Conservation (phyloP, 2,113 vertebrate species). For the Psammodynastes pulverulentus region DNA sequence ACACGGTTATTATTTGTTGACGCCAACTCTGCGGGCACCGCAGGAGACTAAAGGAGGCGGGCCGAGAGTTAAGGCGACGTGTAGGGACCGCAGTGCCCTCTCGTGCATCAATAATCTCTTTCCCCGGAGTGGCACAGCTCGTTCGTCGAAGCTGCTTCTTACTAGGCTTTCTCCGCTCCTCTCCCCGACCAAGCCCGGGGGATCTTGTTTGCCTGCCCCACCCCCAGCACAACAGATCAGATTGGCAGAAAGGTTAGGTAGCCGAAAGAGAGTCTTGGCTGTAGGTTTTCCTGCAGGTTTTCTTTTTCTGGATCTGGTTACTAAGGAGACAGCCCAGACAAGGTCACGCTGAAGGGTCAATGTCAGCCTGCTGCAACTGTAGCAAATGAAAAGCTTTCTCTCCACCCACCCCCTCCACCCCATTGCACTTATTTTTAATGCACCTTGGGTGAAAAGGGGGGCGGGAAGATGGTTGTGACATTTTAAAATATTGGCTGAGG, state of each 20-base stretch:
- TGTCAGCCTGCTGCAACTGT: constrained; percentile 36
- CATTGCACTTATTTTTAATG: background rate
- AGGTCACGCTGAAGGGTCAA: constrained; percentile 57
- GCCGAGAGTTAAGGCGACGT: constrained; percentile 3
- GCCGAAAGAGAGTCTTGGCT: background rate
- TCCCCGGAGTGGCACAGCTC: background rate
- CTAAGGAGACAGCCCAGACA: constrained; percentile 33
- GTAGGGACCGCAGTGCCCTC: background rate
- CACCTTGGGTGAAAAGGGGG: constrained; percentile 18
- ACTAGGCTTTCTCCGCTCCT: background rate
- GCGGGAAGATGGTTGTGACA: constrained; percentile 28
- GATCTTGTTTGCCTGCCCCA: background rate
- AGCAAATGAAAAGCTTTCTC: constrained; percentile 7
- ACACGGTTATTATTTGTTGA: background rate
- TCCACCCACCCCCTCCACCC: background rate
- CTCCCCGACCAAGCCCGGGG: too few relatives aligned
- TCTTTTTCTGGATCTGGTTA: background rate
- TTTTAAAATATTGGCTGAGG: background rate
- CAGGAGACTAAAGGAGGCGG: background rate
- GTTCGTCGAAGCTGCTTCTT: background rate
- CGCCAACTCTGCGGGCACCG: background rate
- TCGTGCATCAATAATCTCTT: background rate
- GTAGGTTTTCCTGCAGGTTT: background rate
- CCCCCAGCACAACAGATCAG: background rate
- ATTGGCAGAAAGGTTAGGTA: background rate